A percentile compares a stretch with the other conserved stretches of the same genome.
These are phyloP conservation scores for Stenolophus ochropezus DNA, from an alignment of 2,888 invertebrate genomes.

Conservation along the genomic window DNA sequence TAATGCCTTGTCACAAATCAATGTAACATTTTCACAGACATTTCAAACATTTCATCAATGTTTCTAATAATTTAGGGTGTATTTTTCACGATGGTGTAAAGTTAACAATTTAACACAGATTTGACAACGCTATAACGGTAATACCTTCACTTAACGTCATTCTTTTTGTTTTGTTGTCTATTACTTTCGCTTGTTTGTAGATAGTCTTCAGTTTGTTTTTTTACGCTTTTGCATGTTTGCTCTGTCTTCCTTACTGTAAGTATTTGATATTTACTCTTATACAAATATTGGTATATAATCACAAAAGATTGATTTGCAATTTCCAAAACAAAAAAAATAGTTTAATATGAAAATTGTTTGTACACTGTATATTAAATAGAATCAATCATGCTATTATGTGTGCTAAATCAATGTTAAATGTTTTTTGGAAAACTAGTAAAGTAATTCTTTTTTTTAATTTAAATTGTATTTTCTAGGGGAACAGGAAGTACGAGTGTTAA, in stretches of 20 bases:
- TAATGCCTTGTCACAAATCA: not conserved
- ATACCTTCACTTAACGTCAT: conserved; percentile 38
- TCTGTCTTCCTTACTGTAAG: conserved; percentile 42
- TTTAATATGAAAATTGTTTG: not conserved
- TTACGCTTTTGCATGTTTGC: conserved; percentile 53
- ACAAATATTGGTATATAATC: conserved; percentile 10
- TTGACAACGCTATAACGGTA: conserved; percentile 37
- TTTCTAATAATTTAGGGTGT: conserved; percentile 34
- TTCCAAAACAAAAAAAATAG: not conserved
- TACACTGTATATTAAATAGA: conserved; percentile 11
- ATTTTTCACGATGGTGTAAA: conserved; percentile 37
- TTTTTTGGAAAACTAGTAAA: not conserved
- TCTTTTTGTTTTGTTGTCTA: conserved; percentile 30
- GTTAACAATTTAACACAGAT: conserved; percentile 46
- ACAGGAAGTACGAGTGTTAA: conserved; percentile 92
- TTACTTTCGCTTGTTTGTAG: conserved; percentile 41
- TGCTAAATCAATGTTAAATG: conserved; percentile 53
- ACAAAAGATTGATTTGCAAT: conserved; percentile 4
- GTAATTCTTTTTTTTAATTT: conserved; percentile 31
- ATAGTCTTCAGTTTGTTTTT: conserved; percentile 32
- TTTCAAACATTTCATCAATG: not conserved
- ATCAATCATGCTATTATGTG: conserved; percentile 43
- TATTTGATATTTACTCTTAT: conserved; percentile 29
- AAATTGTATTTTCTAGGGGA: conserved; percentile 81
- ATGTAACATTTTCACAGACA: conserved; percentile 26